Conservation (phyloP, 2,888 invertebrate genomes). For the Stenodera caucasica region DNA sequence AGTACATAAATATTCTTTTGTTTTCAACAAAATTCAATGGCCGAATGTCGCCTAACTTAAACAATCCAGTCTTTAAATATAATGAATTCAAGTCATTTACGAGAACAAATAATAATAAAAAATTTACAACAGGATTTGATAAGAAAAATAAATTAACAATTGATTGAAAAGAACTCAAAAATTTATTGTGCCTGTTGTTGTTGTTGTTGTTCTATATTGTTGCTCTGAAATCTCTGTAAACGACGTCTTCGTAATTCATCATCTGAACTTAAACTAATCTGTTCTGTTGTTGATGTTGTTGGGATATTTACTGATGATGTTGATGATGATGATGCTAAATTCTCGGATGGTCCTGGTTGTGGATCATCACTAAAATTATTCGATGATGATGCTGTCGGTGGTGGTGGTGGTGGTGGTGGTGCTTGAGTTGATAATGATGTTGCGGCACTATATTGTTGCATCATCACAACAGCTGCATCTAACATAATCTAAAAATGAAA, state of each 20-base stretch:
- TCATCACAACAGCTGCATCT: constrained; percentile 90
- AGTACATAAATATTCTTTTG: too few relatives aligned
- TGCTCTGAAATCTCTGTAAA: constrained; percentile 68
- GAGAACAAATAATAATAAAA: neutral
- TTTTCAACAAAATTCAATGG: neutral
- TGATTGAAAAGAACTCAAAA: neutral
- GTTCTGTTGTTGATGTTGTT: constrained; percentile 11
- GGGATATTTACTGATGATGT: constrained; percentile 1
- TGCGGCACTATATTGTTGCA: constrained; percentile 88
- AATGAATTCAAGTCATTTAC: neutral
- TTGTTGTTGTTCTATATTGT: constrained; percentile 30
- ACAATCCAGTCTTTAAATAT: constrained; percentile 26
- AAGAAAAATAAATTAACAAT: constrained; percentile 10
- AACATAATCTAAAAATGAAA: constrained; percentile 67
- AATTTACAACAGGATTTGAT: neutral
- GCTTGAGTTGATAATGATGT: constrained; percentile 56
- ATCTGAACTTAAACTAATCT: constrained; percentile 51
- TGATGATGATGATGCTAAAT: constrained; percentile 45
- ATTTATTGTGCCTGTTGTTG: neutral
- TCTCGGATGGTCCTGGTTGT: constrained; percentile 42
- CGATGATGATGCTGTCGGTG: too few relatives aligned
- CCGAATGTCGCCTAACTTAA: neutral
- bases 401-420: constrained; percentile 33
- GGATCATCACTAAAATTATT: constrained; percentile 58
- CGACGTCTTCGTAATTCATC: constrained; percentile 76